A percentile compares a stretch with the other conserved stretches of the same genome.
phyloP scores from a whole-genome alignment of 2,797 vertebrate species.

The Mastacembelus armatus region DNA sequence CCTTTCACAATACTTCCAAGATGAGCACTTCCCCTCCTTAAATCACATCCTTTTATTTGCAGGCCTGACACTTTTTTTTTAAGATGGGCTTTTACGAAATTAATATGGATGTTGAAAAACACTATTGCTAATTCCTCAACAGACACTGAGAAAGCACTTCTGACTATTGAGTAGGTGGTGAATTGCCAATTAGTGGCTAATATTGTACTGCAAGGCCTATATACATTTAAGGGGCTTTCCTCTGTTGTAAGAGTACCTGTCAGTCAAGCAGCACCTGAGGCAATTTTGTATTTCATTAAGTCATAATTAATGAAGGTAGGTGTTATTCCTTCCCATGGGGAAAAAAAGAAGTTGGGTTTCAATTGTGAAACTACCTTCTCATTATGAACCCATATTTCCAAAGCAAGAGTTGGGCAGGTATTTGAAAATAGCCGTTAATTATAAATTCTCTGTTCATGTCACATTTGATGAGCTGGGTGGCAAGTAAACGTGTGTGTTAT shows the following conservation, averaged over 20 bases:
- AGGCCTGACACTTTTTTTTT: constrained; percentile 59
- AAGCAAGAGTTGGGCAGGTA: constrained; percentile 36
- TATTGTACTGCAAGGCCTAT: constrained; percentile 57
- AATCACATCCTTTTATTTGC: constrained; percentile 73
- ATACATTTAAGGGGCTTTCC: constrained; percentile 60
- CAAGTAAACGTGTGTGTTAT: not conserved
- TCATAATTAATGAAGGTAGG: constrained; percentile 78
- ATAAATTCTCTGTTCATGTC: constrained; percentile 42
- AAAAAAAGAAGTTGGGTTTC: constrained; percentile 29
- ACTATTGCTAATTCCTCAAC: constrained; percentile 47
- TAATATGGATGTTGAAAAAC: constrained; percentile 71
- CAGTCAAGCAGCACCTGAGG: constrained; percentile 75
- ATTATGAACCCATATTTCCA: constrained; percentile 57
- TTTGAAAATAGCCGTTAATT: constrained; percentile 59
- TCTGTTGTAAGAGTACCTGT: constrained; percentile 66
- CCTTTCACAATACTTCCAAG: constrained; percentile 65
- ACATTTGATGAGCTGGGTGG: constrained; percentile 38
- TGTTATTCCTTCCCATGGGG: constrained; percentile 59
- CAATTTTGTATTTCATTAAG: constrained; percentile 78
- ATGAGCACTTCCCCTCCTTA: constrained; percentile 60
- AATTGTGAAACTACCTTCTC: constrained; percentile 50
- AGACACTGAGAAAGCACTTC: constrained; percentile 57
- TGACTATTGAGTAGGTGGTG: constrained; percentile 67
- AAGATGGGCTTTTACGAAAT: constrained; percentile 72
- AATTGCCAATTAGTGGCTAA: constrained; percentile 80